phyloP scores from a whole-genome alignment of 2,888 invertebrate genomes.

The Teleogryllus oceanicus region DNA sequence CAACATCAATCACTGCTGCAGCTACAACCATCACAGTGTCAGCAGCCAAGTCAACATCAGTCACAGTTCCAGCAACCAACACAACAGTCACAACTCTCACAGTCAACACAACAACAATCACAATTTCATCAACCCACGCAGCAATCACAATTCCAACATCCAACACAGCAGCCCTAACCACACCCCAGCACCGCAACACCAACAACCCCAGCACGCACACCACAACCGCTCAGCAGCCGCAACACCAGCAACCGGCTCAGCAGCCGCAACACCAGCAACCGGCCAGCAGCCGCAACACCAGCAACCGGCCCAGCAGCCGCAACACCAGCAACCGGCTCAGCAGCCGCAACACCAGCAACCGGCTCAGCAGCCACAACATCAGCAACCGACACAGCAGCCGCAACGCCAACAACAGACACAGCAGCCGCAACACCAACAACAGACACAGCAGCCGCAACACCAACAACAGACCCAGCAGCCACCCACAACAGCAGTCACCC shows the following conservation, averaged over 20 bases:
- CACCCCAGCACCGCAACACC: background rate
- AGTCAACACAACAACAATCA: background rate
- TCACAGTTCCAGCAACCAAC: background rate
- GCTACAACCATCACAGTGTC: background rate
- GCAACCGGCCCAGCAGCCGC: background rate
- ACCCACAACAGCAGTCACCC: too few species aligned
- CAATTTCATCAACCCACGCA: background rate
- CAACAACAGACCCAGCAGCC: too few species aligned
- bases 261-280: background rate
- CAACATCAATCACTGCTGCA: background rate
- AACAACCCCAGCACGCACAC: background rate
- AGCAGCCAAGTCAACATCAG: background rate
- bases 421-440: too few species aligned
- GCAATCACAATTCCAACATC: background rate
- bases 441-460: too few species aligned
- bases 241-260: background rate
- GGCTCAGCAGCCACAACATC: too few species aligned
- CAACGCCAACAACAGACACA: too few species aligned
- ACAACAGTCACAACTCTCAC: background rate
- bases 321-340: background rate
- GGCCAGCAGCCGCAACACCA: background rate
- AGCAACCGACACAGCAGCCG: too few species aligned
- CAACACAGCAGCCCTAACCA: background rate
- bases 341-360: background rate
- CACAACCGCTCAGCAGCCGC: background rate